A percentile compares a stretch with the other conserved stretches of the same genome.
Conservation (phyloP, 1,140 invertebrate genomes). For the Drosophila rhopaloa region DNA sequence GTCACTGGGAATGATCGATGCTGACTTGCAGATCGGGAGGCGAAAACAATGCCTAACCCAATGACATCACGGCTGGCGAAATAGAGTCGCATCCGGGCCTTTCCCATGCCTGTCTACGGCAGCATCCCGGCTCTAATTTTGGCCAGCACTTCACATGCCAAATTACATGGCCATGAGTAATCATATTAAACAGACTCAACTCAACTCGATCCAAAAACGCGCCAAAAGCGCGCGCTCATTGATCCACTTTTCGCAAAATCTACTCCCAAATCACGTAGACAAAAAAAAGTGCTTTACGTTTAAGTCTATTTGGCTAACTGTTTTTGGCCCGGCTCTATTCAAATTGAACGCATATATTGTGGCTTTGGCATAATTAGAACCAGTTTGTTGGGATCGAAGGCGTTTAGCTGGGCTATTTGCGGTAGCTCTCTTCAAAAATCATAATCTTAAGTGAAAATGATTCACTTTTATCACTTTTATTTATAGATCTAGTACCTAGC, state of each 20-base stretch:
- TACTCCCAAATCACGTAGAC: slow-evolving; percentile 72
- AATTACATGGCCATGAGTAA: slow-evolving; percentile 80
- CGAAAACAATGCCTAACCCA: slow-evolving; percentile 35
- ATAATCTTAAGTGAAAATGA: slow-evolving; percentile 3
- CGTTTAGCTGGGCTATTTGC: slow-evolving; percentile 11
- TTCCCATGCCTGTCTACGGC: slow-evolving; percentile 38
- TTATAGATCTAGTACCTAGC: not conserved
- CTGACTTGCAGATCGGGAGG: slow-evolving; percentile 68
- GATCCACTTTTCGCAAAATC: slow-evolving; percentile 72
- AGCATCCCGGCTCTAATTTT: slow-evolving; percentile 50
- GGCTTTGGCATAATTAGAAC: slow-evolving; percentile 72
- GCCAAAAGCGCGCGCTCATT: slow-evolving; percentile 60
- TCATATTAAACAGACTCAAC: slow-evolving; percentile 60
- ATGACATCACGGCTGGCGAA: slow-evolving; percentile 70
- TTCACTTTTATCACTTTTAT: slow-evolving; percentile 12
- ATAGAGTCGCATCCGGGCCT: slow-evolving; percentile 68
- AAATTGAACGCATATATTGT: slow-evolving; percentile 34
- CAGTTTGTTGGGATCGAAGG: slow-evolving; percentile 51
- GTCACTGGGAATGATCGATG: slow-evolving; percentile 45
- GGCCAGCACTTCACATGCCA: slow-evolving; percentile 61
- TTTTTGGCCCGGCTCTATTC: slow-evolving; percentile 57
- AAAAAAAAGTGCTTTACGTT: slow-evolving; percentile 37
- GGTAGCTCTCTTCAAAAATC: not conserved
- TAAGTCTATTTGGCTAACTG: slow-evolving; percentile 71
- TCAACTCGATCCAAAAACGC: slow-evolving; percentile 29